These are phyloP conservation scores for Nymphalis io DNA, from an alignment of 1,140 invertebrate genomes.

Conservation along the genomic window DNA sequence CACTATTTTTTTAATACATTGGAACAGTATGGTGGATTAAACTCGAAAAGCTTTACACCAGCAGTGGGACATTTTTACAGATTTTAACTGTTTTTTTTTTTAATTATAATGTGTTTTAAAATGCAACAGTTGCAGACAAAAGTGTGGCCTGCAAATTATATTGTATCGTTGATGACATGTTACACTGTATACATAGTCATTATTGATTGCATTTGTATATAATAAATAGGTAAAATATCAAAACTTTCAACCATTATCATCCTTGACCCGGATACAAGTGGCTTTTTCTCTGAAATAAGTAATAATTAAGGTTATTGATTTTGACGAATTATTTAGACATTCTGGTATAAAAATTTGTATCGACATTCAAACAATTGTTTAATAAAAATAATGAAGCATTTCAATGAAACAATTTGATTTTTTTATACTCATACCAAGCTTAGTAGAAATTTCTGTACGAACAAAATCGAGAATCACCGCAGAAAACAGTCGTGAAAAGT, in stretches of 20 bases:
- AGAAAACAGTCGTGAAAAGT: no score
- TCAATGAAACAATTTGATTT: no score
- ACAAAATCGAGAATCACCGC: no score
- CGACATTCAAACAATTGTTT: conserved; percentile 13
- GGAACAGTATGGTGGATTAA: no score
- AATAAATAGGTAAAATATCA: conserved; percentile 19
- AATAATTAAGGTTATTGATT: conserved; percentile 57
- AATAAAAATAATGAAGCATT: no score
- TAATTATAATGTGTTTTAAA: no score
- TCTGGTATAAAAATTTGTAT: conserved; percentile 26
- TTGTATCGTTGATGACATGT: not conserved
- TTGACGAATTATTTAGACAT: conserved; percentile 38
- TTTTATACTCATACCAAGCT: no score
- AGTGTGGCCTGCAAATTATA: not conserved
- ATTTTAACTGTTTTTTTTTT: no score
- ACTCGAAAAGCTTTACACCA: no score
- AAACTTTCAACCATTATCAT: conserved; percentile 32
- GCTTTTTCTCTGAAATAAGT: conserved; percentile 44
- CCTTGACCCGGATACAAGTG: conserved; percentile 45
- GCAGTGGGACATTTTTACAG: no score
- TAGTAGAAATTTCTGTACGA: no score
- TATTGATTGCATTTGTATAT: conserved; percentile 16
- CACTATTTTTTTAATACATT: no score
- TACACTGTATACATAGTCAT: not conserved
- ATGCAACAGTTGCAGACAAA: not conserved